Base-by-base conservation (phyloP, 2,797 vertebrate species). In the Rhinella marina region DNA sequence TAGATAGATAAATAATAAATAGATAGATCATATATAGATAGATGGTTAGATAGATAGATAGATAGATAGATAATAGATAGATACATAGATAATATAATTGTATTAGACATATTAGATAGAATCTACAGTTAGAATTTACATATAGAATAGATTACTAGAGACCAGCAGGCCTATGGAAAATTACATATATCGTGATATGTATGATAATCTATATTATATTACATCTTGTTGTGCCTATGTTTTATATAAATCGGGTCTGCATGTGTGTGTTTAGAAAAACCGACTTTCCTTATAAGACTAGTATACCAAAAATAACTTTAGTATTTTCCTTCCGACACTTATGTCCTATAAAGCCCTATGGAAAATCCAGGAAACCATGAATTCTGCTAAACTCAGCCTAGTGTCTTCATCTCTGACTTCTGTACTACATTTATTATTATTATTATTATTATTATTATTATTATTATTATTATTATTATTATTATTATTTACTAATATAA, bases 51-150 rank as follows among this genome's bases (percentile, higher is more conserved):
- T 79, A 79, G 3, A 79, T 79, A 79, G 23, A 79, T 79, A 57
- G 23, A 79, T 29, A 29, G n/a, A 80, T 61, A 32, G n/a, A 80
- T 59, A 80, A 80, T 59, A 80, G 23, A 80, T 59, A 80, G 23
- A 80, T 29, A 48, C 8, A 75, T 50, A 75, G 72, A 75, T 50
- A 50, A 80, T 59, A 80, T 12, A 80, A 32, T 32, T 32, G 3
- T 32, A 32, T 32, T 41, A 41, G 0, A 41, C 7, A 41, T 4
- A 41, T 41, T 41, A 41, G 41, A 6, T 41, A 41, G 41, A 41
- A 41, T 41, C 41, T 41, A 41, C 41, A 41, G 41, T 41, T 41
- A 41, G 41, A 41, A 41, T 41, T 41, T 6, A 41, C 7, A 41
- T 41, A 41, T 41, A 41, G 41, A 41, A 41, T 41, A 41, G 41